A percentile compares a stretch with the other conserved stretches of the same genome.
These are phyloP conservation scores for Boulengeromyrus knoepffleri DNA, from an alignment of 2,113 vertebrate species.

Conservation along the genomic window DNA sequence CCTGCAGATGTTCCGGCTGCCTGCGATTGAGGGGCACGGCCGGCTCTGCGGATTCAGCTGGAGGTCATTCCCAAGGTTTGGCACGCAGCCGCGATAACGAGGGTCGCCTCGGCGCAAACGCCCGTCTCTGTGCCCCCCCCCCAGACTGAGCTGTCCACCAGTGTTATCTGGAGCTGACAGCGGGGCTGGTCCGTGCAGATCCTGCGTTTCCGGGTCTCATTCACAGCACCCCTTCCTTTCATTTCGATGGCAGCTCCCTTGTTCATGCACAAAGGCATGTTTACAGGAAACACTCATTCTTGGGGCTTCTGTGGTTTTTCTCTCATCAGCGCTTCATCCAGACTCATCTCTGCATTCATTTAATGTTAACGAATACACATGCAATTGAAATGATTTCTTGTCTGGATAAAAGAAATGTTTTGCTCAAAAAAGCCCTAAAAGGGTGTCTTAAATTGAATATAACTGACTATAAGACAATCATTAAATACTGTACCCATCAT, in stretches of 20 bases:
- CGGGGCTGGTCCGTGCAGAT: not conserved
- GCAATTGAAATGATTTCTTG: not conserved
- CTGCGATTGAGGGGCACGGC: not conserved
- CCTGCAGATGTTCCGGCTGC: not conserved
- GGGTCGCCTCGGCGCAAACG: not conserved
- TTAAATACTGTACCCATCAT: not conserved
- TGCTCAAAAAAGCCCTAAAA: not conserved
- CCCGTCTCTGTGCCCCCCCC: not conserved
- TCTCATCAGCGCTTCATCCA: not conserved
- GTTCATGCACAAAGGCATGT: not conserved
- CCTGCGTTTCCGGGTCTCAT: not conserved
- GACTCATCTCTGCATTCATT: not conserved
- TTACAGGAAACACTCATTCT: not conserved
- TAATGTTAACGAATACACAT: not conserved
- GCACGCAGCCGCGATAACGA: not conserved
- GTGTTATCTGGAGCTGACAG: not conserved
- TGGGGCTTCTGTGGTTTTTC: not conserved
- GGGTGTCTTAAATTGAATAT: not conserved
- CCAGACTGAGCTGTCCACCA: not conserved
- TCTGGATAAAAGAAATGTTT: not conserved
- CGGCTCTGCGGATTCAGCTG: not conserved
- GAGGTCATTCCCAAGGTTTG: constrained; percentile 12
- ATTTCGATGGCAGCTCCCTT: not conserved
- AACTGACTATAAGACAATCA: not conserved
- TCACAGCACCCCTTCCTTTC: not conserved